phyloP scores from a whole-genome alignment of 2,797 vertebrate species.

The Pseudochaenichthys georgianus region DNA sequence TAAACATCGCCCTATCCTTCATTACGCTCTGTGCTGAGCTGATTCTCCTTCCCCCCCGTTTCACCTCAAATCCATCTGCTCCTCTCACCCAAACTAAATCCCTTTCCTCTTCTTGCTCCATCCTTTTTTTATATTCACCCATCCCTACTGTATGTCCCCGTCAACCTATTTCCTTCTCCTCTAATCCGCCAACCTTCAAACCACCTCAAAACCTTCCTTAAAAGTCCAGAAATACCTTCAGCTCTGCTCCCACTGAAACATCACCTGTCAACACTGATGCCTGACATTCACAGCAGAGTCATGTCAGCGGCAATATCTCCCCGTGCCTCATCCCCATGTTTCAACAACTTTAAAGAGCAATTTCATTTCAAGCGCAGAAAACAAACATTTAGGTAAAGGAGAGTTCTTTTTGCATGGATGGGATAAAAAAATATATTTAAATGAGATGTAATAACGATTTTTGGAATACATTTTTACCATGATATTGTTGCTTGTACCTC shows the following conservation, averaged over 20 bases:
- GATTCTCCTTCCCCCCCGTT: constrained; percentile 30
- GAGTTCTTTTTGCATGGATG: not conserved
- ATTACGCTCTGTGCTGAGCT: constrained; percentile 41
- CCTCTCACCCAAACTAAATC: constrained; percentile 30
- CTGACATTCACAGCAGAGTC: constrained; percentile 26
- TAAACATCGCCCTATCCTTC: constrained; percentile 25
- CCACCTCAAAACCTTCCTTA: constrained; percentile 48
- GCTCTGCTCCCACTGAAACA: constrained; percentile 34
- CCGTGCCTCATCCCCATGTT: not conserved
- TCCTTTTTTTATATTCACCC: constrained; percentile 19
- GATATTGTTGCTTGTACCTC: too few relatives aligned
- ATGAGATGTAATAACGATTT: not conserved
- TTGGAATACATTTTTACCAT: too few relatives aligned
- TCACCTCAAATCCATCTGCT: constrained; percentile 34
- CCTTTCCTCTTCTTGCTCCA: not conserved
- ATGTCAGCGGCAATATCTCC: not conserved
- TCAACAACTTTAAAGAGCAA: not conserved
- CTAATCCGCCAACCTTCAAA: constrained; percentile 65
- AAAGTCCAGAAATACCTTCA: constrained; percentile 43
- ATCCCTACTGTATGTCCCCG: constrained; percentile 25
- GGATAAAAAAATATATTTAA: not conserved
- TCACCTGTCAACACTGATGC: constrained; percentile 33
- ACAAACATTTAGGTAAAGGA: not conserved
- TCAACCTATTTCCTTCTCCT: constrained; percentile 56
- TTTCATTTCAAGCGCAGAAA: constrained; percentile 3